A percentile compares a stretch with the other conserved stretches of the same genome.
These are phyloP conservation scores for Drosophila biarmipes DNA, from an alignment of 1,140 invertebrate genomes.

Conservation along the genomic window DNA sequence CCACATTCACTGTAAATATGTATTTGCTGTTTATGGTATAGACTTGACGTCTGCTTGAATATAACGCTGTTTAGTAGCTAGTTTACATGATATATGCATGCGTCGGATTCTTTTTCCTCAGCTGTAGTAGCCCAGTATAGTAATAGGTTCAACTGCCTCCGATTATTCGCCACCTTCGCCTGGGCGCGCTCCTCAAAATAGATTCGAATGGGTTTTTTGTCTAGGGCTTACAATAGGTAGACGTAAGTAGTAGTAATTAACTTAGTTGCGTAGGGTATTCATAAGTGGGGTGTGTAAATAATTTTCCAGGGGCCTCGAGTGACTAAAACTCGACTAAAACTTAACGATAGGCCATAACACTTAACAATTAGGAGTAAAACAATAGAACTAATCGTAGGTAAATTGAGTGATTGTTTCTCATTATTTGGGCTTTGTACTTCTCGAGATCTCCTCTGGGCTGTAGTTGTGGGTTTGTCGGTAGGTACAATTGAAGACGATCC, in stretches of 20 bases:
- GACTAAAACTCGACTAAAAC: slow-evolving; percentile 62
- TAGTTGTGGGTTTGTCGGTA: slow-evolving; percentile 1
- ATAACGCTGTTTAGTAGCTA: slow-evolving; percentile 68
- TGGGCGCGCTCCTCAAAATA: slow-evolving; percentile 13
- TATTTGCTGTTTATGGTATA: slow-evolving; percentile 78
- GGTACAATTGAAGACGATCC: slow-evolving; percentile 21
- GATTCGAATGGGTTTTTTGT: slow-evolving; percentile 32
- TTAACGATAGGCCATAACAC: slow-evolving; percentile 76
- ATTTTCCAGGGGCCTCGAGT: slow-evolving; percentile 57
- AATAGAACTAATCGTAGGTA: slow-evolving; percentile 63
- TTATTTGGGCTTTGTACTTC: slow-evolving; percentile 72
- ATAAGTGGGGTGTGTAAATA: slow-evolving; percentile 68
- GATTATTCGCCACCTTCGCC: slow-evolving; percentile 25
- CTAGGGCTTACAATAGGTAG: slow-evolving; percentile 56
- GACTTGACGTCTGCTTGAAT: slow-evolving; percentile 63
- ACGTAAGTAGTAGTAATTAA: slow-evolving; percentile 48
- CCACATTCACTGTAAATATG: slow-evolving; percentile 83
- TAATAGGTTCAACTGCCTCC: slow-evolving; percentile 63
- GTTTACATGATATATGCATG: slow-evolving; percentile 61
- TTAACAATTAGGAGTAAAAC: slow-evolving; percentile 59
- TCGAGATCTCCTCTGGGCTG: slow-evolving; percentile 7
- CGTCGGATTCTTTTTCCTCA: slow-evolving; percentile 56
- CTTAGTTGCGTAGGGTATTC: slow-evolving; percentile 71
- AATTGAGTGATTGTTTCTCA: slow-evolving; percentile 80
- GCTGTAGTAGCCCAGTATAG: slow-evolving; percentile 50